A percentile compares a stretch with the other conserved stretches of the same genome.
phyloP scores from a whole-genome alignment of 2,113 vertebrate species.

The Phocoena phocoena region DNA sequence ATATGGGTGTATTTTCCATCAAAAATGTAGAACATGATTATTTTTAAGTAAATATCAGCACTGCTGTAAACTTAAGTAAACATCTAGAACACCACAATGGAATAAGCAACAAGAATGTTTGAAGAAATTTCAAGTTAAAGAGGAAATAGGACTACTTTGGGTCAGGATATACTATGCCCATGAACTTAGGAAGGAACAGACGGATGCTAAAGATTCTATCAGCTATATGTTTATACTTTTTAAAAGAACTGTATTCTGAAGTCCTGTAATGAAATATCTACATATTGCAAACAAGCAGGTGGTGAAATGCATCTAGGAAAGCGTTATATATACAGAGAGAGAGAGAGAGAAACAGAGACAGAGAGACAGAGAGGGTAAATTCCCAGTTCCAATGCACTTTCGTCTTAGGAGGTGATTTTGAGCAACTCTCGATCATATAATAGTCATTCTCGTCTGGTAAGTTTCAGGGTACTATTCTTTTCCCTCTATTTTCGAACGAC shows the following conservation, averaged over 20 bases:
- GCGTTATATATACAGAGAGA: not conserved
- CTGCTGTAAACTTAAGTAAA: not conserved
- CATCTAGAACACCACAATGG: not conserved
- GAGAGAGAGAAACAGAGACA: too few species aligned
- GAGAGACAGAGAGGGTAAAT: not conserved
- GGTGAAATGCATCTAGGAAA: not conserved
- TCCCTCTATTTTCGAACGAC: not conserved
- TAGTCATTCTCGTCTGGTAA: not conserved
- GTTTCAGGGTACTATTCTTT: not conserved
- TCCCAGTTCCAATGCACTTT: not conserved
- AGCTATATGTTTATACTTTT: not conserved
- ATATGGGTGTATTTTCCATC: not conserved
- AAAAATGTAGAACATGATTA: constrained; percentile 39
- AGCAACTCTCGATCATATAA: not conserved
- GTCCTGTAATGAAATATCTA: not conserved
- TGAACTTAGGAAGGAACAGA: not conserved
- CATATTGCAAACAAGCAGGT: not conserved
- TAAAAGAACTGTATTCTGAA: not conserved
- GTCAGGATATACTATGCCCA: not conserved
- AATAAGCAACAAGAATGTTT: not conserved
- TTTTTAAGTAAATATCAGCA: not conserved
- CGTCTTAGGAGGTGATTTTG: not conserved
- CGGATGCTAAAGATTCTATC: not conserved
- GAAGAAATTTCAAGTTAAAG: not conserved
- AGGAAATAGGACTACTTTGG: not conserved